Conservation (phyloP, 2,797 vertebrate species). For the Eremophila alpestris region DNA sequence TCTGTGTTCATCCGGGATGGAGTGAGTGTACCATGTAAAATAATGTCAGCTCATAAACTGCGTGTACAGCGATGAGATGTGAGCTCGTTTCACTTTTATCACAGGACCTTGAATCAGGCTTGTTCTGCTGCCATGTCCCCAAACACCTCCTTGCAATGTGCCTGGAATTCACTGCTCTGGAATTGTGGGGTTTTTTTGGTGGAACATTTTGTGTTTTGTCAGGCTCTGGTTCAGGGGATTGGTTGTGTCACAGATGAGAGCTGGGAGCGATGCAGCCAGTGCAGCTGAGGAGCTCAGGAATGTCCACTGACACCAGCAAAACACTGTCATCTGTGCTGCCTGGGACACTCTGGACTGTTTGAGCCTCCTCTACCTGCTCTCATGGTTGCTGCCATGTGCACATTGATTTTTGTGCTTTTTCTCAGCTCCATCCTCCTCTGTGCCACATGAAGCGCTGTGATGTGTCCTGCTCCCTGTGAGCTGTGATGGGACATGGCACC, state of each 20-base stretch:
- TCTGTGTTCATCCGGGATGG: slow-evolving; percentile 51
- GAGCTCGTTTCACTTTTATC: slow-evolving; percentile 30
- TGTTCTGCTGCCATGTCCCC: slow-evolving; percentile 23
- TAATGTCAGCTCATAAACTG: slow-evolving; percentile 58
- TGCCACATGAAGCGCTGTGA: fast-evolving
- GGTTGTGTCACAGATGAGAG: too few species aligned
- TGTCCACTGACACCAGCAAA: neutral
- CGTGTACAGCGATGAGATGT: neutral
- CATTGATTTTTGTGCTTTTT: neutral
- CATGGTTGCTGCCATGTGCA: neutral
- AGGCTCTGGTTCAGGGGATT: neutral
- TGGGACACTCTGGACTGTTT: neutral
- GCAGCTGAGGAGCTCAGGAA: neutral
- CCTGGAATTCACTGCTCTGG: slow-evolving; percentile 11
- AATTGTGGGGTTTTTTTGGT: neutral
- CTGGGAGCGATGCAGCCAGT: neutral
- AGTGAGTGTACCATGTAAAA: slow-evolving; percentile 60
- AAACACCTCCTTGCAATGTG: neutral
- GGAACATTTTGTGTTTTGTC: neutral
- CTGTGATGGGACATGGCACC: fast-evolving
- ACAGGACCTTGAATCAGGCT: slow-evolving; percentile 28
- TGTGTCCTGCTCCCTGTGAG: fast-evolving
- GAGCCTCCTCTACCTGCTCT: neutral
- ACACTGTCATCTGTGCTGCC: neutral
- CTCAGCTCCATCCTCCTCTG: neutral